These are phyloP conservation scores for Stenodema calcarata DNA, from an alignment of 2,888 invertebrate genomes.

Conservation along the genomic window DNA sequence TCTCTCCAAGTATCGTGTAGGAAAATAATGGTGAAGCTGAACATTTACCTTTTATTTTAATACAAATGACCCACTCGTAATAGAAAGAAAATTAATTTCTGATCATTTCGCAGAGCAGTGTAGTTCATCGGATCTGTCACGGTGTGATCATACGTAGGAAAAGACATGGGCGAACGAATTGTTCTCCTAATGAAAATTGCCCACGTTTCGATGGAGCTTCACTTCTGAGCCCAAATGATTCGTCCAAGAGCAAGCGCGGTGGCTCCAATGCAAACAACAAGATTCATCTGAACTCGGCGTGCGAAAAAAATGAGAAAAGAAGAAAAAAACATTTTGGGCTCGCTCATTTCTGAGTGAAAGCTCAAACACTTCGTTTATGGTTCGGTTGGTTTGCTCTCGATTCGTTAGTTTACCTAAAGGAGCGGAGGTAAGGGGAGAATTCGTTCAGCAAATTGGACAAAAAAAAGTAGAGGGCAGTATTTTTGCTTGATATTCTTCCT, in stretches of 20 bases:
- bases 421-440: neutral
- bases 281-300: neutral
- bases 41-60: no score
- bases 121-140: no score
- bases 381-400: neutral
- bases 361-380: slow-evolving; percentile 35
- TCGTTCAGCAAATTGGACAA: slow-evolving; percentile 8
- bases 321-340: neutral
- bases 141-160: no score
- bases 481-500: neutral
- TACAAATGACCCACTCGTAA: no score
- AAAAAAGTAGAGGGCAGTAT: neutral
- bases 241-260: neutral
- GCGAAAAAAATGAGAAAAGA: neutral
- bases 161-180: no score
- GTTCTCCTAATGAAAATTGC: no score
- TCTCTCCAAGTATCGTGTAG: no score
- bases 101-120: no score
- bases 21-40: no score
- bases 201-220: no score
- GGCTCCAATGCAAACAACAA: neutral
- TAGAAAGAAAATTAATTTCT: no score
- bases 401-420: slow-evolving; percentile 30
- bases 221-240: no score
- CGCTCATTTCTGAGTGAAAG: slow-evolving; percentile 6